Evolutionary conservation across 2,113 vertebrate species (phyloP).

Genomic region (Oreotragus oreotragus): DNA sequence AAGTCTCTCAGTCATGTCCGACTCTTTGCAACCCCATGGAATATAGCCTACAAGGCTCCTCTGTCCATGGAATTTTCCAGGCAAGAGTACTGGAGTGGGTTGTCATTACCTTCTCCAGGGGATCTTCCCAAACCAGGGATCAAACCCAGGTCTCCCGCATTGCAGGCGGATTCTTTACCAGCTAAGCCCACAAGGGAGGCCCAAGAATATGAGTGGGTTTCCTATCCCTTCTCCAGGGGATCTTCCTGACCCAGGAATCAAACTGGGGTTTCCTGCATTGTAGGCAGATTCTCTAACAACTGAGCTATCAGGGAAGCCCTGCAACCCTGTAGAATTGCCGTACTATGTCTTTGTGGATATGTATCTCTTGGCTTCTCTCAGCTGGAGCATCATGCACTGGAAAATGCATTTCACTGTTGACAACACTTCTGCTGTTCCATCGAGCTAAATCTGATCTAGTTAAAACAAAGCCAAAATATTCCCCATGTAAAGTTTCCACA

Average conservation of each 20-base stretch:
- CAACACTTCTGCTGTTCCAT: neutral
- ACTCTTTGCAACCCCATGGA: no score
- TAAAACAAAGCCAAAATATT: neutral
- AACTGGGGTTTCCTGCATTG: neutral
- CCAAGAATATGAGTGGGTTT: neutral
- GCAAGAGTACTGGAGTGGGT: neutral
- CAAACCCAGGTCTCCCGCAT: neutral
- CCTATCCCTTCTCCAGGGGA: neutral
- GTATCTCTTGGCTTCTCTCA: neutral
- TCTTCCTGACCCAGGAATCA: neutral
- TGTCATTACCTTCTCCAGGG: neutral
- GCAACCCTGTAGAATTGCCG: neutral
- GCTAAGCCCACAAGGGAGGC: neutral
- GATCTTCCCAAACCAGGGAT: neutral
- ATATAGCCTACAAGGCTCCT: no score
- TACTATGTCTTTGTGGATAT: neutral
- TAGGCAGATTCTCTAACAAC: neutral
- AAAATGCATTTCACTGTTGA: neutral
- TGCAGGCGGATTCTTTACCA: neutral
- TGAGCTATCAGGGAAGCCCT: neutral
- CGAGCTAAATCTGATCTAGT: neutral
- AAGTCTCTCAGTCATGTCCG: accelerated
- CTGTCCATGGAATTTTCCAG: neutral
- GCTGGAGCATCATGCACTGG: neutral
- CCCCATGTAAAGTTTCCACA: neutral